Evolutionary conservation across 2,797 vertebrate genomes (phyloP), one percentile per base, ranked within the genome.

Genomic region (Mallotus villosus): DNA sequence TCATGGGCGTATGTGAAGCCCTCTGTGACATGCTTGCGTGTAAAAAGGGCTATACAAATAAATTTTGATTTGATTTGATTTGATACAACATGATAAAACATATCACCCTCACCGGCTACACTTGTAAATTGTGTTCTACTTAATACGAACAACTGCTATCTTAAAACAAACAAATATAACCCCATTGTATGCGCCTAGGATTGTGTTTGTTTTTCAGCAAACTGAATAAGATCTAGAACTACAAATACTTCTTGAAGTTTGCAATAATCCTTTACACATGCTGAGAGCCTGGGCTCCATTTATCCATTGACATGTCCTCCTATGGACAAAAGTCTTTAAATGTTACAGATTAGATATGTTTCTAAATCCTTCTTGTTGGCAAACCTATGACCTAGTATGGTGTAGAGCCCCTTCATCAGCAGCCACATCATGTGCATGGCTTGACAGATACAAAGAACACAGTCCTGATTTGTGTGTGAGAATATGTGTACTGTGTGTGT

Each of bases 341-440:
- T 29, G 41, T 46, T 46, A 46, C 11, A 46, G 41, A 37, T 16
- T 67, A 49, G 22, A 53, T 19, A 58, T 68, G 16, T 58, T 32
- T 68, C 21, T 32, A 22, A 19, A 58, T 34, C 22, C 1, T 25
- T 60, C 12, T 69, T 60, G 11, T 69, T 22, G 29, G 41, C 49
- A 51, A 67, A 25, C 24, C 32, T 25, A 24, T 17, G 14, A 14
- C 27, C 22, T 37, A 46, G 12, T 14, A 46, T 46, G 12, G 41
- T 14, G 11, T 46, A 9, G 32, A 55, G 16, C 24, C 65, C 82
- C 83, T 80, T 89, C 86, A 81, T 87, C 86, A 85, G 85, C 85
- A 86, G 82, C 82, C 82, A 78, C 73, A 88, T 92, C 89, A 88
- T 91, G 86, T 92, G 91, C 89, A 89, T 92, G 89, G 87, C 68